A percentile compares a stretch with the other conserved stretches of the same genome.
Conservation (phyloP, 2,113 vertebrate genomes). For the Anarrhichthys ocellatus region DNA sequence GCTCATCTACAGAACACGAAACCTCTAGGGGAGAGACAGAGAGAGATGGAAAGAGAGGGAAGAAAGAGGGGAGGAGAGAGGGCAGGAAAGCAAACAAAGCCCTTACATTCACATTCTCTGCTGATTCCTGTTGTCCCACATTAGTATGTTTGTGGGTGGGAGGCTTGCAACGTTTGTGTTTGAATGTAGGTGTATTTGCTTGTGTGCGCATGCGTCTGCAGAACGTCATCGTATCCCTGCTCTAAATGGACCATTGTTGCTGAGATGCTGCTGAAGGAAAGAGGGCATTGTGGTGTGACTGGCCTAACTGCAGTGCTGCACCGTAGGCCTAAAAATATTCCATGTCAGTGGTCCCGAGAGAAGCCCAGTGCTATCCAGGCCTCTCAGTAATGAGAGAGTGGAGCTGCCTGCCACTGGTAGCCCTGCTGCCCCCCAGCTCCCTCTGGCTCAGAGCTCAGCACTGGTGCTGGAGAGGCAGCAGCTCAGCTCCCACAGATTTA, state of each 20-base stretch:
- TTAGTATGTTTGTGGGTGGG: not conserved
- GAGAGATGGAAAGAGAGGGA: not conserved
- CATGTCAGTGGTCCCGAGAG: constrained; percentile 79
- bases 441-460: constrained; percentile 76
- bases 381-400: constrained; percentile 84
- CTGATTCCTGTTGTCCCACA: not conserved
- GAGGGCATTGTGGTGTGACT: constrained; percentile 75
- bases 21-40: constrained; percentile 37
- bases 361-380: constrained; percentile 73
- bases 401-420: constrained; percentile 78
- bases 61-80: not conserved
- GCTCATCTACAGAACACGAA: constrained; percentile 67
- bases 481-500: constrained; percentile 81
- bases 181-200: constrained; percentile 30
- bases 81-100: constrained; percentile 30
- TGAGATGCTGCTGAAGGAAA: constrained; percentile 58
- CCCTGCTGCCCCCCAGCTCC: constrained; percentile 76
- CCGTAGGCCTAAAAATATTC: constrained; percentile 83
- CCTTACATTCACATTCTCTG: constrained; percentile 20
- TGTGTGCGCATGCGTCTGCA: constrained; percentile 11
- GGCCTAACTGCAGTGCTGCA: constrained; percentile 76
- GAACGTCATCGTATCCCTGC: constrained; percentile 6
- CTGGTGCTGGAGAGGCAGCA: constrained; percentile 72
- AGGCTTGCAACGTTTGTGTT: not conserved
- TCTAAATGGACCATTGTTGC: constrained; percentile 68